Evolutionary conservation across 2,888 invertebrate genomes (phyloP).

Genomic region (Ptilodon capucinus): DNA sequence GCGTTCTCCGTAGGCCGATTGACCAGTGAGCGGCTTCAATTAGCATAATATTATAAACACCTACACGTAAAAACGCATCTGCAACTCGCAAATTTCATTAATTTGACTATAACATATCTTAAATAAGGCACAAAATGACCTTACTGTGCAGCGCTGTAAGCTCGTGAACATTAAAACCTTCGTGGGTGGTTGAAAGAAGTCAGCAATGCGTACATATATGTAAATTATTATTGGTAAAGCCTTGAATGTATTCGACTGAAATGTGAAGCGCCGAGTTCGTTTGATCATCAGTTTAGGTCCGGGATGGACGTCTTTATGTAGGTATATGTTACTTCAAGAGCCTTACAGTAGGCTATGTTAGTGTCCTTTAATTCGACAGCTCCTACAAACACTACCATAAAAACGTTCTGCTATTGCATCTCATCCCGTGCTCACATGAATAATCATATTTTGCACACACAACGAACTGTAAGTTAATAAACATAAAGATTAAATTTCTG

Average conservation of each 20-base stretch:
- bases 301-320: slow-evolving; percentile 6
- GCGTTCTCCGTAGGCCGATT: slow-evolving; percentile 16
- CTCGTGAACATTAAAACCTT: slow-evolving; percentile 36
- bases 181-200: slow-evolving; percentile 44
- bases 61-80: slow-evolving; percentile 34
- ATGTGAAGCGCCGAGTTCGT: slow-evolving; percentile 17
- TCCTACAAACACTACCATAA: too few species aligned
- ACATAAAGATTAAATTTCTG: too few species aligned
- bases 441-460: too few species aligned
- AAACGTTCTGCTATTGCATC: too few species aligned
- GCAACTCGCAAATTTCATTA: slow-evolving; percentile 37
- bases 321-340: not conserved
- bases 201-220: slow-evolving; percentile 32
- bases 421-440: too few species aligned
- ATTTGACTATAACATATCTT: slow-evolving; percentile 39
- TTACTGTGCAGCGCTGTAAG: slow-evolving; percentile 30
- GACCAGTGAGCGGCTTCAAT: slow-evolving; percentile 15
- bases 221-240: slow-evolving; percentile 32
- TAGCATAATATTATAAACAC: slow-evolving; percentile 33
- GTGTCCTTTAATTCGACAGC: too few species aligned
- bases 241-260: slow-evolving; percentile 31
- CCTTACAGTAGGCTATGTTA: not conserved
- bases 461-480: too few species aligned
- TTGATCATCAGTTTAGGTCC: slow-evolving; percentile 23
- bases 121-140: slow-evolving; percentile 38